Base-by-base conservation (phyloP, 2,797 vertebrate genomes). In the Poeciliopsis infans region DNA sequence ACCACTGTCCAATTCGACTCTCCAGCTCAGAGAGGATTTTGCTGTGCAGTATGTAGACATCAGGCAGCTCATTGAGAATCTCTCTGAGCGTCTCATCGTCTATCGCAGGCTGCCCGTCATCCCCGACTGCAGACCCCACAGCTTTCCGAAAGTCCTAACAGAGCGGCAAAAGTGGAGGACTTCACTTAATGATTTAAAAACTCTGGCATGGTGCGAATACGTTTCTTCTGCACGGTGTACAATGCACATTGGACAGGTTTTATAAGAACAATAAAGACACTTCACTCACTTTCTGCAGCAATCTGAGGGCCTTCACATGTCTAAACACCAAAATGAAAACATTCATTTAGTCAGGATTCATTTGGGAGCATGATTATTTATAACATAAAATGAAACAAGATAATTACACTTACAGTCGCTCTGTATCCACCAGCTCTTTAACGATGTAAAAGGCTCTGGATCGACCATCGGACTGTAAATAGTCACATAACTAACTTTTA, bases 381-480 rank as follows among this genome's bases (percentile, higher is more conserved):
- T 55, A 4, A 51, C 55, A 80, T 75, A 59, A n/a, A 70, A 51
- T 25, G 15, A 76, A 41, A 11, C 71, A 15, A 71, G 0, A 69
- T 43, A 57, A 45, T 36, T 51, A 46, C 66, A 97, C 97, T 98
- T 91, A 99, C 98, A 73, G 74, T 96, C 96, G 97, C 91, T 99
- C 98, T 1, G 97, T 97, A 83, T 97, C 96, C 92, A 97, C 89
- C 91, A 99, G 94, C 33, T 98, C 97, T 92, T 97, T 97, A 7
- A 96, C 97, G 16, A 98, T 95, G 89, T 97, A 95, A 78, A 96
- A 96, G 71, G 97, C 96, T 93, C 97, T 96, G 86, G 96, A 97
- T 80, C 96, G 96, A 80, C 96, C 97, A 31, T 98, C 97, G 81
- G 94, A 94, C 98, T 99, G 95, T 64, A 92, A 92, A 81, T 51